Conservation (phyloP, 2,797 vertebrate genomes). For the Hylomyscus alleni region DNA sequence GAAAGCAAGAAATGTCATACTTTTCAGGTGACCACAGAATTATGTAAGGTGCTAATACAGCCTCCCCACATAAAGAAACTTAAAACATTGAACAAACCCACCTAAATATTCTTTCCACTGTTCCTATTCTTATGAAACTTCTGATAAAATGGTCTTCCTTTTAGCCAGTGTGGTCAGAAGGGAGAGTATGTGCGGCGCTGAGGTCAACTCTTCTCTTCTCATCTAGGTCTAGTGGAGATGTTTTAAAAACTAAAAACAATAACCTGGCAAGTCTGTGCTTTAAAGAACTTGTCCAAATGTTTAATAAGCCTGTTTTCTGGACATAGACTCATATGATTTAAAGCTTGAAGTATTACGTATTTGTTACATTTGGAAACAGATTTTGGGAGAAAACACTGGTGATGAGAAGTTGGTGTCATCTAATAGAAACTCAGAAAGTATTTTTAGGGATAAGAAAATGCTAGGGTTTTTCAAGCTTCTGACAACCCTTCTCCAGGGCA, state of each 20-base stretch:
- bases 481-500: background rate
- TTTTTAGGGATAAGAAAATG: background rate
- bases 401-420: background rate
- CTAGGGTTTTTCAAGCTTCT: constrained; percentile 16
- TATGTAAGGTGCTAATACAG: background rate
- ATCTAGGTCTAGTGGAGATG: background rate
- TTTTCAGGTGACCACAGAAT: background rate
- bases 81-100: background rate
- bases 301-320: background rate
- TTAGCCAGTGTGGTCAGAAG: background rate
- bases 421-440: background rate
- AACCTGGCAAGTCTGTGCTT: background rate
- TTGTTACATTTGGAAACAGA: background rate
- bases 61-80: background rate
- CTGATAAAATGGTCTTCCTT: background rate
- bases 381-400: background rate
- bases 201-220: background rate
- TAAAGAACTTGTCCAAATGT: background rate
- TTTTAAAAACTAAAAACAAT: constrained; percentile 12
- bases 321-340: background rate
- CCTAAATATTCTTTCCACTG: background rate
- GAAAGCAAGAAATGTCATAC: background rate
- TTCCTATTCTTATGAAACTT: background rate
- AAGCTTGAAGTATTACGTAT: constrained; percentile 48
- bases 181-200: background rate